Conservation (phyloP, 1,140 invertebrate genomes). For the Sweltsa coloradensis region DNA sequence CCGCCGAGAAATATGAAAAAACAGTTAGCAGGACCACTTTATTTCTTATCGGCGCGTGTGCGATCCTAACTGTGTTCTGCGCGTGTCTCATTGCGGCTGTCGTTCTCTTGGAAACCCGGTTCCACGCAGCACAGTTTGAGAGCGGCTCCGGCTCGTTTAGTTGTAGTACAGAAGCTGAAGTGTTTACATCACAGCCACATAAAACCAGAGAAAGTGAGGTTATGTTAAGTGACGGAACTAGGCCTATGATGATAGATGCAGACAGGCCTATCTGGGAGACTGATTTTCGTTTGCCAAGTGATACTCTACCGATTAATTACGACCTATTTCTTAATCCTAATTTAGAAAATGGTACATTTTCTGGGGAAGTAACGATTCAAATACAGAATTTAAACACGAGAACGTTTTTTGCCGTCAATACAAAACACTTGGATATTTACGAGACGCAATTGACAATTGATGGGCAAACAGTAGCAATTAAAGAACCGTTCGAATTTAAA, state of each 20-base stretch:
- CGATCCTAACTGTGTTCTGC: conserved; percentile 32
- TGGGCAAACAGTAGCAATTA: conserved; percentile 24
- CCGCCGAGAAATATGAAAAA: too few species aligned
- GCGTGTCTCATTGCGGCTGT: conserved; percentile 31
- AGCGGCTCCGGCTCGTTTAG: conserved; percentile 17
- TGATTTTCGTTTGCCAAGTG: conserved; percentile 45
- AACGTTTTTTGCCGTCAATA: conserved; percentile 55
- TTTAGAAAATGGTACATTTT: conserved; percentile 50
- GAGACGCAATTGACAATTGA: conserved; percentile 26
- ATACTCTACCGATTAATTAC: conserved; percentile 59
- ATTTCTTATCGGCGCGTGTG: too few species aligned
- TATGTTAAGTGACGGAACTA: not conserved
- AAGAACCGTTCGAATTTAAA: conserved; percentile 35
- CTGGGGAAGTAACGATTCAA: conserved; percentile 58
- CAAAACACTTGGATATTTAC: conserved; percentile 45
- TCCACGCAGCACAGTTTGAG: conserved; percentile 5
- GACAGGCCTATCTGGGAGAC: conserved; percentile 19
- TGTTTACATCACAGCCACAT: not conserved
- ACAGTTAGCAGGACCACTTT: too few species aligned
- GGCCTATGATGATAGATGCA: not conserved
- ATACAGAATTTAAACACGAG: conserved; percentile 42
- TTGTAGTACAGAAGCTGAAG: not conserved
- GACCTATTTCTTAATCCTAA: conserved; percentile 61
- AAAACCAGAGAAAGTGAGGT: not conserved
- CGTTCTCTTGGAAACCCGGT: conserved; percentile 33